Conservation (phyloP, 2,797 vertebrate species). For the Sibirionetta formosa region DNA sequence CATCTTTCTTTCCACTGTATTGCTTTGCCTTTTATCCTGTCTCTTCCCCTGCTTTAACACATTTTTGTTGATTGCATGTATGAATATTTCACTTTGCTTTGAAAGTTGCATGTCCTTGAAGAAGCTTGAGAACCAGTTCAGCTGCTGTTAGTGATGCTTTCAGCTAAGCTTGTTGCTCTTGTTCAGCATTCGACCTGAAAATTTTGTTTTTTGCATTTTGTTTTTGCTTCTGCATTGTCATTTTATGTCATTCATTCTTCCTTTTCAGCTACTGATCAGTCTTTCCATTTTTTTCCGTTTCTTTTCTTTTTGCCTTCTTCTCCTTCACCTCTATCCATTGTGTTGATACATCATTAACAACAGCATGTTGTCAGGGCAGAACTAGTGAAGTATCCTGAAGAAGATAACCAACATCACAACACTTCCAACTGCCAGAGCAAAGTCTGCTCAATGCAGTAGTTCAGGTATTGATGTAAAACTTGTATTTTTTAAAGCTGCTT, state of each 20-base stretch:
- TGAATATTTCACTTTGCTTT: background rate
- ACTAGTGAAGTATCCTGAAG: conserved; percentile 95
- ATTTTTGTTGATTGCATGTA: background rate
- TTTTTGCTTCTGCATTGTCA: conserved; percentile 41
- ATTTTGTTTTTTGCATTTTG: background rate
- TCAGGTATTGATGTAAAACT: conserved; percentile 79
- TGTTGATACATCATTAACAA: conserved; percentile 81
- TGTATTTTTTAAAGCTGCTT: background rate
- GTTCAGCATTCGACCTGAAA: background rate
- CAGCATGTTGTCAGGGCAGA: conserved; percentile 96
- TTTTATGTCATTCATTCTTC: conserved; percentile 32
- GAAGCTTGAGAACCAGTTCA: background rate
- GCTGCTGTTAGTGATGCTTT: background rate
- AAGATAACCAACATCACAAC: conserved; percentile 87
- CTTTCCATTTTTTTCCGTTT: conserved; percentile 52
- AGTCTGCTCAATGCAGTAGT: conserved; percentile 94
- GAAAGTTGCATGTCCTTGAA: background rate
- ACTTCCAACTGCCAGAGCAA: conserved; percentile 90
- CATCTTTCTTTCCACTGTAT: background rate
- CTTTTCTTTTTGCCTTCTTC: conserved; percentile 53
- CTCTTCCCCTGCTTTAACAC: background rate
- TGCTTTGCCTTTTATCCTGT: background rate
- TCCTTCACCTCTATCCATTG: conserved; percentile 64
- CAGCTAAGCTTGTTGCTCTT: background rate
- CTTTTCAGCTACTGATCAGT: conserved; percentile 63